Conservation (phyloP, 2,888 invertebrate species). For the Ormyrus nitidulus region DNA sequence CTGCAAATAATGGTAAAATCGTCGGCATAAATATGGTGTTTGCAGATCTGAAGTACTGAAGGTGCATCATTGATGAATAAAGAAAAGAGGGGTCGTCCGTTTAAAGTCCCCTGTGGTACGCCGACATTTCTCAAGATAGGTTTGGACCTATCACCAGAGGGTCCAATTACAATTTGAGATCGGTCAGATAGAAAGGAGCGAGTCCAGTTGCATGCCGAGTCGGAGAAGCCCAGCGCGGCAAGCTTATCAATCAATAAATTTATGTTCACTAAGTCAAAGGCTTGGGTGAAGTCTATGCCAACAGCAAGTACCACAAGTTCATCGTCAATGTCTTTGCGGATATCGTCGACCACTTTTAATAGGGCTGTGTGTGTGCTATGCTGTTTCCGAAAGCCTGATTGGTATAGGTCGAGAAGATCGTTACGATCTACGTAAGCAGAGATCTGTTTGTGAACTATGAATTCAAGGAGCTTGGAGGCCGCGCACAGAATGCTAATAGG, state of each 20-base stretch:
- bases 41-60: not conserved
- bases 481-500: conserved; percentile 3
- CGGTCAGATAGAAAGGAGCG: not conserved
- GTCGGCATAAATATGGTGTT: not conserved
- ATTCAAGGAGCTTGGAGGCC: not conserved
- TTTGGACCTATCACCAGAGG: not conserved
- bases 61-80: not conserved
- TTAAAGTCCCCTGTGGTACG: not conserved
- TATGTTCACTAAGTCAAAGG: not conserved
- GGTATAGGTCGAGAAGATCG: not conserved
- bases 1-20: not conserved
- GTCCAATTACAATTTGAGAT: not conserved
- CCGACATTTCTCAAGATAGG: not conserved
- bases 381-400: not conserved
- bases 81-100: not conserved
- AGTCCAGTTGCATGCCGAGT: not conserved
- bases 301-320: not conserved
- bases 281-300: not conserved
- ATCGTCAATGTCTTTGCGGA: not conserved
- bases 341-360: not conserved
- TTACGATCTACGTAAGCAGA: not conserved
- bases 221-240: not conserved
- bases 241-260: not conserved
- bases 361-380: not conserved
- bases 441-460: not conserved